Conservation (phyloP, 2,888 invertebrate species). For the Hermaeophaga mercurialis region DNA sequence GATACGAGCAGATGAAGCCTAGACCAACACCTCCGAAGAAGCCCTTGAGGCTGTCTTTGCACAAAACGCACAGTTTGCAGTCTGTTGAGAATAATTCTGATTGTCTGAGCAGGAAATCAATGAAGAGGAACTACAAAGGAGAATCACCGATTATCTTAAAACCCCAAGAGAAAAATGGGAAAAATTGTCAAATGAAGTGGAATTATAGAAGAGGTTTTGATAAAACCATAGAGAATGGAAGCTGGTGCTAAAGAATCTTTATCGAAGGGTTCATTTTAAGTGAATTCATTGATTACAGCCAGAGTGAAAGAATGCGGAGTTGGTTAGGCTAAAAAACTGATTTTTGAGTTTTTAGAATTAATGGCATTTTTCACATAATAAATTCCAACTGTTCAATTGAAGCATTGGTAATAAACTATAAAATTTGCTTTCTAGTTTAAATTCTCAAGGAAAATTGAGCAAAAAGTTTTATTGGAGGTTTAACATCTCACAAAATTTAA, state of each 20-base stretch:
- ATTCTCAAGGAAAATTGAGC: no score
- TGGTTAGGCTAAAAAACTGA: no score
- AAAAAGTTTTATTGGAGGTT: no score
- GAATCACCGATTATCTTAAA: conserved; percentile 51
- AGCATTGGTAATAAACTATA: no score
- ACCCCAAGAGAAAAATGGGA: conserved; percentile 33
- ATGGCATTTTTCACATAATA: no score
- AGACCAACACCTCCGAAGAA: conserved; percentile 85
- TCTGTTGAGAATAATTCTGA: conserved; percentile 63
- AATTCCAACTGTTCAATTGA: no score
- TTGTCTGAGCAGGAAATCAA: conserved; percentile 59
- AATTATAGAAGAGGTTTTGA: conserved; percentile 43
- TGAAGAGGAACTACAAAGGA: conserved; percentile 65
- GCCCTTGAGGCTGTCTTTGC: conserved; percentile 79
- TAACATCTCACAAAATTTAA: no score
- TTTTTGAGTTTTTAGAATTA: no score
- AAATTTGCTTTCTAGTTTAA: no score
- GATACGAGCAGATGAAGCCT: conserved; percentile 57
- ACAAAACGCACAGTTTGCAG: conserved; percentile 82
- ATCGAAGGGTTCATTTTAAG: no score
- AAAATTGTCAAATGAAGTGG: conserved; percentile 33
- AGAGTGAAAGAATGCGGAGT: no score
- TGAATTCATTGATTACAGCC: no score
- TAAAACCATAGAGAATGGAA: conserved; percentile 48
- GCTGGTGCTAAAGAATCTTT: conserved; percentile 46